A percentile compares a stretch with the other conserved stretches of the same genome.
These are phyloP conservation scores for Microhierax caerulescens DNA, from an alignment of 2,797 vertebrate species.

Conservation along the genomic window DNA sequence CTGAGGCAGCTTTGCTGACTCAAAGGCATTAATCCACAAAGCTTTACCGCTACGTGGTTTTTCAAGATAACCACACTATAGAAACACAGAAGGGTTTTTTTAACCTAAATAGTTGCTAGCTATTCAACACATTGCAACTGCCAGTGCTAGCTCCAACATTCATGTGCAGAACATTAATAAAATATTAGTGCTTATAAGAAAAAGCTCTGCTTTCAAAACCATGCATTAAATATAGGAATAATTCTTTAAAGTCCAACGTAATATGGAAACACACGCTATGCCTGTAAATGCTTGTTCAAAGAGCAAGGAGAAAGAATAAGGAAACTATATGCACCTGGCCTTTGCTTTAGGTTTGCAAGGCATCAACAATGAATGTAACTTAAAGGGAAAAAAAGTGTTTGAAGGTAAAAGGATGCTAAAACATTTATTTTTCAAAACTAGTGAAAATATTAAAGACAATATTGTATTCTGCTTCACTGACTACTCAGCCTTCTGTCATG, in stretches of 20 bases:
- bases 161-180: not conserved
- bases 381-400: not conserved
- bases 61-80: slow-evolving; percentile 48
- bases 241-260: not conserved
- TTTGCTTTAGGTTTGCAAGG: slow-evolving; percentile 12
- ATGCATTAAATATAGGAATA: not conserved
- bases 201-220: slow-evolving; percentile 5
- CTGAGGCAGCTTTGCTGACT: slow-evolving; percentile 61
- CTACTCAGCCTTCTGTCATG: not conserved
- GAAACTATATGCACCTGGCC: not conserved
- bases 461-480: not conserved
- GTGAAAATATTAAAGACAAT: not conserved
- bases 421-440: not conserved
- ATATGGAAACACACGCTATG: not conserved
- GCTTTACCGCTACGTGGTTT: not conserved
- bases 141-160: not conserved
- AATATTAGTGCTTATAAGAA: not conserved
- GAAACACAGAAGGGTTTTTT: not conserved
- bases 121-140: not conserved
- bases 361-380: not conserved
- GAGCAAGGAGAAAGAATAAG: not conserved
- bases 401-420: not conserved
- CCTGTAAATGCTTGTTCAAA: not conserved
- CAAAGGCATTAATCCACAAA: slow-evolving; percentile 59
- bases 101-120: not conserved